Evolutionary conservation across 1,140 invertebrate species (phyloP), one percentile per base, ranked within the genome.

Genomic region (Sesamia nonagrioides): DNA sequence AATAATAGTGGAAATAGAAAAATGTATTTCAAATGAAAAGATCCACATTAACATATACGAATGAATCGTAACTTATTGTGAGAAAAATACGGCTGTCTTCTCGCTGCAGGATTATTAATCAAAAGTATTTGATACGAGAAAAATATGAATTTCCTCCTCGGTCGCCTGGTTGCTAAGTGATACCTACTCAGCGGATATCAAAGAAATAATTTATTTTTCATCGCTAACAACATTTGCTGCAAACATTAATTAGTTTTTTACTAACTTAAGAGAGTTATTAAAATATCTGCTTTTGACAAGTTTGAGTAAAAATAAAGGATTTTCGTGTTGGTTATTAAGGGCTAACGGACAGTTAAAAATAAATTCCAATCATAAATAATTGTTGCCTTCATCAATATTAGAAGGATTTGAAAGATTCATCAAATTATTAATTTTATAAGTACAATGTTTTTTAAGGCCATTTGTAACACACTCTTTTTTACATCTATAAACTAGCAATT

Each of bases 51-150:
- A 82, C 81, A 87, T 82, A 84, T 74, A 88, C 87, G 89, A 83
- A 89, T 91, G 90, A 92, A 84, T 90, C 80, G 89, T 88, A 90
- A 91, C 87, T 92, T 90, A 88, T 88, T 87, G 86, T 88, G 88
- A 88, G 89, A 93, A 91, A 90, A 90, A 90, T 88, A 88, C 88
- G 86, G 83, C 88, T 89, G 89, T 90, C 83, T 84, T 86, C 78
- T 69, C 82, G 79, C 79, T 79, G 83, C 75, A 77, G 78, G 85
- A 91, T 91, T 91, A 92, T 92, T 91, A 92, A 92, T 92, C 88
- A 91, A 87, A 87, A 83, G 73, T 79, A 79, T 88, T 91, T 89
- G 89, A 92, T 89, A 85, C 78, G 75, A 86, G 85, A 89, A 90
- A 92, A 91, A 92, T 90, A 89, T 88, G 85, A 86, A 85, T 87